Base-by-base conservation (phyloP, 2,797 vertebrate species). In the Etheostoma perlongum region DNA sequence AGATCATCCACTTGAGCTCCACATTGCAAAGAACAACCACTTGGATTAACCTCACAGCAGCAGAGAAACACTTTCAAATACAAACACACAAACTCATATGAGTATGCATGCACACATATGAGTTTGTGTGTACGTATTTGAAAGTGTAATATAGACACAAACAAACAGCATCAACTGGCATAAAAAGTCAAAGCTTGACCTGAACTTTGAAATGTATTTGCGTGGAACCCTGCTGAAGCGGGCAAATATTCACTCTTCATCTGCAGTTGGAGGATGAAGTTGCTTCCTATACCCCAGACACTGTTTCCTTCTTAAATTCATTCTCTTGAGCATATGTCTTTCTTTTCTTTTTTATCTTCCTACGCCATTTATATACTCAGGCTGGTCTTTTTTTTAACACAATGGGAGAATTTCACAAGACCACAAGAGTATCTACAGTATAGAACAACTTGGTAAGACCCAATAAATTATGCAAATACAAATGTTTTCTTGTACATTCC, bases 1-100 rank as follows among this genome's bases (percentile, higher is more conserved):
- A 52, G 49, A 85, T 82, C 70, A 70, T 67, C 67, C 48, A 46
- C 47, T 71, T 66, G 11, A 68, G 54, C 59, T 23, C 55, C 16
- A 16, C n/a, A 5, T 54, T 65, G 27, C 18, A 46, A 52, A 61
- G 10, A 68, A 51, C n/a, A 70, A 60, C 23, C 63, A 63, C 42
- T 65, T 62, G 18, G 65, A 74, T 74, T 74, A 70, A 47, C 14
- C 18, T 67, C 66, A 57, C 23, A 19, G 48, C 0, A 4, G 11
- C 52, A 42, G 53, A 55, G 30, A 82, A 60, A 59, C 40, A 33
- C 11, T 15, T 46, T 8, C n/a, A 61, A 18, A 61, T 4, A 51
- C 7, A 30, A 5, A 12, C 8, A 55, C 51, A 68, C 10, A 42
- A 2, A 47, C 13, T 11, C n/a, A 63, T 12, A 1, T 13, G 47